These are phyloP conservation scores for Oscarella lobularis DNA, from an alignment of 37 sponge, comb jelly and placozoan genomes.

Conservation along the genomic window DNA sequence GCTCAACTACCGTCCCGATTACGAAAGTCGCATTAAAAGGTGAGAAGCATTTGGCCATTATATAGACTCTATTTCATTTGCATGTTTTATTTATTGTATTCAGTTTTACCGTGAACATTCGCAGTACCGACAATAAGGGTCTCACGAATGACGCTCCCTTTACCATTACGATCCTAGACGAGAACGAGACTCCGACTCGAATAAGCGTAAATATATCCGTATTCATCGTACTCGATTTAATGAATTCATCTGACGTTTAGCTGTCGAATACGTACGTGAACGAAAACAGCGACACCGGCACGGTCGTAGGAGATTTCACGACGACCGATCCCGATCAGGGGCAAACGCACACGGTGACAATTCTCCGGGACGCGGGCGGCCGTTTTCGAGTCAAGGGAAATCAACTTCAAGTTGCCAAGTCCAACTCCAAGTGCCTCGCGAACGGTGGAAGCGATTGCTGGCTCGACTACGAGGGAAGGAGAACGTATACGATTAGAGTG, in stretches of 20 bases:
- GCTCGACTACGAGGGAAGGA: background rate
- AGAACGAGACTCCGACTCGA: background rate
- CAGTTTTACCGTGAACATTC: background rate
- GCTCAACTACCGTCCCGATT: background rate
- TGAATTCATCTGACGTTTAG: too few species aligned
- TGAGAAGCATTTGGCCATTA: background rate
- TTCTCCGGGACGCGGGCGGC: slow-evolving; percentile 1
- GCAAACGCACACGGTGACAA: too few species aligned
- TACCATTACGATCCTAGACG: background rate
- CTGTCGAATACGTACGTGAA: too few species aligned
- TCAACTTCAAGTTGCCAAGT: background rate
- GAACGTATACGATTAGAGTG: background rate
- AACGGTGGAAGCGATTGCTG: too few species aligned
- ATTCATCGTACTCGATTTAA: too few species aligned
- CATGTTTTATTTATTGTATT: too few species aligned
- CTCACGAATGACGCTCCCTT: background rate
- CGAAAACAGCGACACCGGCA: background rate
- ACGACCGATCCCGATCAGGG: slow-evolving; percentile 4
- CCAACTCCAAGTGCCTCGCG: too few species aligned
- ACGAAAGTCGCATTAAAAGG: background rate
- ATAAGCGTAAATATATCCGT: too few species aligned
- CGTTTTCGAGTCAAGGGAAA: background rate
- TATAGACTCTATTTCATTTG: too few species aligned
- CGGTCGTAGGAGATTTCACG: background rate
- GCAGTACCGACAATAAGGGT: background rate